Conservation (phyloP, 1,140 invertebrate genomes). For the Ceratitis capitata region DNA sequence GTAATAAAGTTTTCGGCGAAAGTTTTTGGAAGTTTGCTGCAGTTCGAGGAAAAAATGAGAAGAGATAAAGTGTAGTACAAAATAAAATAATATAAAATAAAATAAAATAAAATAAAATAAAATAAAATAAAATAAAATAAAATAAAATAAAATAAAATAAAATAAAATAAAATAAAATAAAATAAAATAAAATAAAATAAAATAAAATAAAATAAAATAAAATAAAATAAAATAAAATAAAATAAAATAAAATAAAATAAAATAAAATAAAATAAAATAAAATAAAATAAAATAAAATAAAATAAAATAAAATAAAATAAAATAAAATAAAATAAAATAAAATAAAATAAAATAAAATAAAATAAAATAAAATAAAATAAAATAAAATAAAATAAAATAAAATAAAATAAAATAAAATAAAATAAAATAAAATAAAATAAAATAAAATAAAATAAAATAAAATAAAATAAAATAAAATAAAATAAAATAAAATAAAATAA, state of each 20-base stretch:
- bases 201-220: background rate
- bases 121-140: background rate
- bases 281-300: background rate
- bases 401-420: background rate
- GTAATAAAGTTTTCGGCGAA: conserved; percentile 28
- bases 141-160: background rate
- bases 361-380: background rate
- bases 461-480: background rate
- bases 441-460: background rate
- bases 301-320: background rate
- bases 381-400: background rate
- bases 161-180: background rate
- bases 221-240: background rate
- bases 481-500: background rate
- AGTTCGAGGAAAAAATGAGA: no score
- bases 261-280: background rate
- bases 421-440: background rate
- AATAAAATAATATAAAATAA: background rate
- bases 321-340: background rate
- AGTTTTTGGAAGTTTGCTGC: background rate
- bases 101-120: background rate
- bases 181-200: background rate
- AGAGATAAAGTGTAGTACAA: no score
- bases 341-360: background rate
- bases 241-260: background rate